These are phyloP conservation scores for Drosophila chauvacae DNA, from an alignment of 1,140 invertebrate species.

Conservation along the genomic window DNA sequence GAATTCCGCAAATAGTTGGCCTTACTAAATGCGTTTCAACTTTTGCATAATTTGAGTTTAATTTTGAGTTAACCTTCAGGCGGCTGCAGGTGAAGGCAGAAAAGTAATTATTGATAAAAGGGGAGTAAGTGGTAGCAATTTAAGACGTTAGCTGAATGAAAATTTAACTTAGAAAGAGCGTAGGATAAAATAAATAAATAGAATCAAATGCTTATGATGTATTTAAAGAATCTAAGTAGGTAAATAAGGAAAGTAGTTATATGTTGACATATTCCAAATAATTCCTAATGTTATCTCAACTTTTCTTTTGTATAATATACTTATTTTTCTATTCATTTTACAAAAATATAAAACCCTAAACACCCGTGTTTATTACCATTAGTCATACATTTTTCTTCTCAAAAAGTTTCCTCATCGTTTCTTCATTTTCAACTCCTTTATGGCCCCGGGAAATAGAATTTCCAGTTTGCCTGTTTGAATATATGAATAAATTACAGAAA, in stretches of 20 bases:
- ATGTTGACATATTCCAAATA: background rate
- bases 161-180: background rate
- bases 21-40: constrained; percentile 11
- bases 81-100: constrained; percentile 3
- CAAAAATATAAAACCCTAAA: background rate
- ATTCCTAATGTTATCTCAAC: no score
- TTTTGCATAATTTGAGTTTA: constrained; percentile 31
- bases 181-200: background rate
- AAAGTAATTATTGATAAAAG: constrained; percentile 1
- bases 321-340: background rate
- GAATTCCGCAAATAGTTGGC: constrained; percentile 43
- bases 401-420: constrained; percentile 6
- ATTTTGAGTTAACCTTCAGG: constrained; percentile 23
- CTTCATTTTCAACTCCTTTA: constrained; percentile 1
- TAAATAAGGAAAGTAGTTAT: background rate
- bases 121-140: background rate
- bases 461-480: constrained; percentile 32
- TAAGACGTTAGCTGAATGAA: background rate
- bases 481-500: constrained; percentile 53
- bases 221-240: no score
- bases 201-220: no score
- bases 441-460: constrained; percentile 18
- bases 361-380: background rate
- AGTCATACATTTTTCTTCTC: background rate
- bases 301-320: background rate